Base-by-base conservation (phyloP, 2,797 vertebrate genomes). In the Protosalanx chinensis region DNA sequence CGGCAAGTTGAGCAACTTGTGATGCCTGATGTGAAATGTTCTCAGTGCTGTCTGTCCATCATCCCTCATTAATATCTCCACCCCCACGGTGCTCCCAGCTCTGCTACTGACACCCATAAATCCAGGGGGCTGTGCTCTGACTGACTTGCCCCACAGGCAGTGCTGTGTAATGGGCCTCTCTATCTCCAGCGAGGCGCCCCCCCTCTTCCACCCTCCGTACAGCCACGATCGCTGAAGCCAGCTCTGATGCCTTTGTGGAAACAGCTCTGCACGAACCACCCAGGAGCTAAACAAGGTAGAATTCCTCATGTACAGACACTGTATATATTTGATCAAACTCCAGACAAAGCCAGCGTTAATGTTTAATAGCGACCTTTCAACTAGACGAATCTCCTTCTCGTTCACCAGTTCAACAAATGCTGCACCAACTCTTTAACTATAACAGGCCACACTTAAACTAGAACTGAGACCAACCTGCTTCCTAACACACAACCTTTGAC, bases 161-260 rank as follows among this genome's bases (percentile, higher is more conserved):
- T 32, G 72, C 77, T 81, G 78, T 37, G 27, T 85, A 84, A 84
- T 82, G 72, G 72, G 78, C 58, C 76, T 68, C 85, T 90, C 84
- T 77, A 86, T 87, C 85, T 86, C 76, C 61, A 61, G 67, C 29
- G 80, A 4, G 67, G 82, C 41, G 41, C 41, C 41, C 41, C 41
- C 41, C 41, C 41, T 46, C 41, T 46, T 46, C 41, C 41, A 79
- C 60, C 75, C 30, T 72, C 72, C 56, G 35, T 84, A 77, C 78
- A 58, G 35, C 77, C 81, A 73, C 75, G 84, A 88, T 82, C 84
- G 78, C 84, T 80, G 87, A 89, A 84, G 88, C 83, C 85, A 81
- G 68, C 77, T 78, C 81, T 84, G 74, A 75, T 84, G 76, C 86
- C 78, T 86, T 75, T 41, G 72, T 35, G n/a, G 1, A 46, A 16